Percentiles rank a stretch among this genome's conserved stretches.
These are phyloP conservation scores for Drosophila santomea DNA, from an alignment of 1,140 invertebrate genomes.

Conservation along the genomic window DNA sequence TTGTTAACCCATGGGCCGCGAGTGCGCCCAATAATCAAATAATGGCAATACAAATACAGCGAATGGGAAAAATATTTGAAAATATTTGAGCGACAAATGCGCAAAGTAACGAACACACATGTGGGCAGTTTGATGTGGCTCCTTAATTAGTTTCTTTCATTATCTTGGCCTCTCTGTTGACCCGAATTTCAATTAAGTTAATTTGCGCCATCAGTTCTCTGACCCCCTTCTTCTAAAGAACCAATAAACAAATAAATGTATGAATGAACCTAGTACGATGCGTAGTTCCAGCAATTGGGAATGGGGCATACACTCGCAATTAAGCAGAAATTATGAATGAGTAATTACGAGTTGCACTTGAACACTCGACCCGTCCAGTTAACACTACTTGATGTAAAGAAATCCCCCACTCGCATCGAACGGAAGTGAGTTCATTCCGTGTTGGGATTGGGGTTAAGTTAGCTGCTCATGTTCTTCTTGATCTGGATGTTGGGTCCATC, in stretches of 20 bases:
- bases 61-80: conserved; percentile 77
- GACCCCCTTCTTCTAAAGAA: conserved; percentile 1
- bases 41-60: conserved; percentile 55
- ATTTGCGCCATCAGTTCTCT: conserved; percentile 69
- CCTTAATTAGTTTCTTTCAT: conserved; percentile 84
- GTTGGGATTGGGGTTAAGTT: conserved; percentile 47
- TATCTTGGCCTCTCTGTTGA: conserved; percentile 84
- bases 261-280: conserved; percentile 57
- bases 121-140: conserved; percentile 31
- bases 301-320: conserved; percentile 46
- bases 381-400: conserved; percentile 1
- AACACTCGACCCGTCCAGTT: conserved; percentile 49
- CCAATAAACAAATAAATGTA: conserved; percentile 59
- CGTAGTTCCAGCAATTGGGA: conserved; percentile 58
- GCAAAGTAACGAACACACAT: conserved; percentile 24
- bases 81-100: conserved; percentile 66
- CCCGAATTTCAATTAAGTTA: conserved; percentile 85
- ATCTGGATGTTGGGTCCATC: conserved; percentile 11
- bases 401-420: conserved; percentile 16
- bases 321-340: conserved; percentile 81
- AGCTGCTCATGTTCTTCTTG: background rate
- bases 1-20: conserved; percentile 61
- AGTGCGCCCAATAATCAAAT: conserved; percentile 65
- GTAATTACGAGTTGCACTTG: conserved; percentile 66
- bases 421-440: conserved; percentile 74